Conservation (phyloP, 23 tunicate species). For the Botrylloides violaceus region DNA sequence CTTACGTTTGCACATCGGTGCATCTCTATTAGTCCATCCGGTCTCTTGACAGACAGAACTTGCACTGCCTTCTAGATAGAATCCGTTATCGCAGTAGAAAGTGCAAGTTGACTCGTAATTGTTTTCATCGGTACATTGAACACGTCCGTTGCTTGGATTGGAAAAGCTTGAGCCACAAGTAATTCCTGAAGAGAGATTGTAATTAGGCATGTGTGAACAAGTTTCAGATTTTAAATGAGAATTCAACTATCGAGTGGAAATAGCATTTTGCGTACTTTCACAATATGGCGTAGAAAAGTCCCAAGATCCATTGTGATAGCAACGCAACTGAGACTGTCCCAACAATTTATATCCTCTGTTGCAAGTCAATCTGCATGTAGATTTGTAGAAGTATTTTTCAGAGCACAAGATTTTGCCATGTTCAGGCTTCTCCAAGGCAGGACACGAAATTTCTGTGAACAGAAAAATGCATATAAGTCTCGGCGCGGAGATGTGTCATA, state of each 20-base stretch:
- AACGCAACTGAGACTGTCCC: constrained; percentile 19
- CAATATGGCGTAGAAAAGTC: constrained; percentile 15
- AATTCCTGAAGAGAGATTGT: constrained; percentile 26
- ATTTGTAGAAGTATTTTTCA: constrained; percentile 47
- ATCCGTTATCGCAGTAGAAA: constrained; percentile 71
- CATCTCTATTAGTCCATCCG: constrained; percentile 51
- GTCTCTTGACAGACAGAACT: constrained; percentile 30
- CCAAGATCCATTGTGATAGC: constrained; percentile 17
- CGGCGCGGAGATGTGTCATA: background rate
- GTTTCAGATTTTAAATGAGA: no score
- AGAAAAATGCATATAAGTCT: background rate
- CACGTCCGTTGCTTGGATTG: constrained; percentile 84
- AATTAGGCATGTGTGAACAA: background rate
- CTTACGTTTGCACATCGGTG: constrained; percentile 78
- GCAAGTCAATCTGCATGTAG: constrained; percentile 48
- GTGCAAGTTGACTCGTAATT: constrained; percentile 46
- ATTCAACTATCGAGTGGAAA: no score
- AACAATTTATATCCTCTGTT: constrained; percentile 39
- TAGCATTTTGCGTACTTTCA: constrained; percentile 26
- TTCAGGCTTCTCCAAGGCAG: constrained; percentile 5
- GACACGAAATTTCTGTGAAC: constrained; percentile 56
- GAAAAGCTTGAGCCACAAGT: constrained; percentile 66
- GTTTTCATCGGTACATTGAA: constrained; percentile 42
- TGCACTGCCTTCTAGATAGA: constrained; percentile 33
- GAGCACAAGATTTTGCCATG: constrained; percentile 47